phyloP scores from a whole-genome alignment of 2,888 invertebrate species.

The Agrochola lychnidis region DNA sequence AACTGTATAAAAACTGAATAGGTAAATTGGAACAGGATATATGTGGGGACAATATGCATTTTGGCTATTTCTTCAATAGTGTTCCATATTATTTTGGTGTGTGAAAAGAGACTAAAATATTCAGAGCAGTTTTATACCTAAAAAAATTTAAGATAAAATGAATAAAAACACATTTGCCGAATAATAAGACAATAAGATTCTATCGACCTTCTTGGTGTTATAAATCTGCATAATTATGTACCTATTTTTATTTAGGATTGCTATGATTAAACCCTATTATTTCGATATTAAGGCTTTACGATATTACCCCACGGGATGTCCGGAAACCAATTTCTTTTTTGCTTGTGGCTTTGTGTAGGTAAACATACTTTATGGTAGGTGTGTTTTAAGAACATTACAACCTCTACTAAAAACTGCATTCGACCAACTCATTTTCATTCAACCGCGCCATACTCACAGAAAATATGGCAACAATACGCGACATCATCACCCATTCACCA shows the following conservation, averaged over 20 bases:
- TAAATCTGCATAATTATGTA: constrained; percentile 17
- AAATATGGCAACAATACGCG: constrained; percentile 44
- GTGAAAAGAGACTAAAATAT: constrained; percentile 29
- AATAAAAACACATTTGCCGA: constrained; percentile 50
- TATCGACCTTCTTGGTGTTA: constrained; percentile 7
- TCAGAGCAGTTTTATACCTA: constrained; percentile 19
- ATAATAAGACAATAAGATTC: constrained; percentile 26
- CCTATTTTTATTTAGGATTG: neutral
- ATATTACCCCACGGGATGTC: too few relatives aligned
- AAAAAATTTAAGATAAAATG: constrained; percentile 9
- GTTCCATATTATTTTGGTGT: constrained; percentile 7
- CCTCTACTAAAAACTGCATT: neutral
- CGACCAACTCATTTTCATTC: constrained; percentile 6
- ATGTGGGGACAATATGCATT: constrained; percentile 15
- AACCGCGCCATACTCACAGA: constrained; percentile 3
- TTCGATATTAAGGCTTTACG: neutral
- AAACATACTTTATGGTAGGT: neutral
- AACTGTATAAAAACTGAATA: constrained; percentile 41
- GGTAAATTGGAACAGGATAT: constrained; percentile 6
- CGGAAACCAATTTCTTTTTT: too few relatives aligned
- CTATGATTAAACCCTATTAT: neutral
- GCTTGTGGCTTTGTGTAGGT: too few relatives aligned
- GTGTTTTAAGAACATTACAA: neutral
- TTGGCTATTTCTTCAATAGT: neutral
- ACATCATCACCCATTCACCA: constrained; percentile 60